These are phyloP conservation scores for Theocolax elegans DNA, from an alignment of 1,140 invertebrate species.

Conservation along the genomic window DNA sequence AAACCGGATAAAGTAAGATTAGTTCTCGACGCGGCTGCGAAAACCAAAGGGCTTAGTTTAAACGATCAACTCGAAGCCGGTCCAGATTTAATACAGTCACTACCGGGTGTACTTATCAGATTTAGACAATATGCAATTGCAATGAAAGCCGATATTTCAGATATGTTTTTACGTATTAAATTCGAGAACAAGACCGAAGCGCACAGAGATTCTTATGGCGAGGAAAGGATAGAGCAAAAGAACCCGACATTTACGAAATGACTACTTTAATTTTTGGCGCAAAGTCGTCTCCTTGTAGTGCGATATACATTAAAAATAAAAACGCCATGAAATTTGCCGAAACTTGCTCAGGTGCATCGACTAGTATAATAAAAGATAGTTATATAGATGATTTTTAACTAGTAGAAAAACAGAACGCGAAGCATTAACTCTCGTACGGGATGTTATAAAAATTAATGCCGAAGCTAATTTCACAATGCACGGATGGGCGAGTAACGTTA, in stretches of 20 bases:
- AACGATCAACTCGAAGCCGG: background rate
- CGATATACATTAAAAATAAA: conserved; percentile 47
- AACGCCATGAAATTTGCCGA: conserved; percentile 28
- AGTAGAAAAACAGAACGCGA: conserved; percentile 27
- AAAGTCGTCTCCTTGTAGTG: conserved; percentile 49
- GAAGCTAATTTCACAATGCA: too few species aligned
- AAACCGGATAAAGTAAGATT: conserved; percentile 2
- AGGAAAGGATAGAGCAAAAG: background rate
- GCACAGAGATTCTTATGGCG: conserved; percentile 1
- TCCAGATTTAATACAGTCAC: background rate
- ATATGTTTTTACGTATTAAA: conserved; percentile 12
- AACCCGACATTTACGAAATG: conserved; percentile 47
- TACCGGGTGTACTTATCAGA: background rate
- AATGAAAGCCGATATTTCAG: background rate
- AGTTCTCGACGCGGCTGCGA: background rate
- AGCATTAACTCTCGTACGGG: too few species aligned
- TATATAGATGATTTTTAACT: conserved; percentile 13
- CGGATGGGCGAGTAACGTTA: too few species aligned
- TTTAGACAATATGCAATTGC: background rate
- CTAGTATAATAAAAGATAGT: background rate
- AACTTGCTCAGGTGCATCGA: background rate
- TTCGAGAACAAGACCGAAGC: background rate
- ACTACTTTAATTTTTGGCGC: conserved; percentile 56
- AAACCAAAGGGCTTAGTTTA: background rate
- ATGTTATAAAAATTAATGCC: too few species aligned